Percentiles rank a stretch among this genome's conserved stretches.
Conservation (phyloP, 2,888 invertebrate genomes). For the Acrobeloides nanus region DNA sequence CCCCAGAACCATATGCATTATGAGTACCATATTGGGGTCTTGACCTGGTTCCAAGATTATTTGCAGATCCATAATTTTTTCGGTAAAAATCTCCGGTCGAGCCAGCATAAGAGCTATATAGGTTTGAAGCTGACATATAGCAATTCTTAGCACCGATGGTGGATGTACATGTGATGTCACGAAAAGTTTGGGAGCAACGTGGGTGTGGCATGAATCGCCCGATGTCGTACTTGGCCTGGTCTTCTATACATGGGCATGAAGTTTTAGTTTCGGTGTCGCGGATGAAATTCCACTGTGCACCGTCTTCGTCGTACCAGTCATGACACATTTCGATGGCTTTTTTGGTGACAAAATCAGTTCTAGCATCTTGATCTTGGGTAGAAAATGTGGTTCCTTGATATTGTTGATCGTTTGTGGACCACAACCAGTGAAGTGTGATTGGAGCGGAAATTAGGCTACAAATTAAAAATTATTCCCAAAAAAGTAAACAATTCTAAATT, state of each 20-base stretch:
- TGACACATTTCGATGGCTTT: conserved; percentile 51
- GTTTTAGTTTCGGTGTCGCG: conserved; percentile 52
- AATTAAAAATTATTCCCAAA: too few species aligned
- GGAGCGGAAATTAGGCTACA: conserved; percentile 48
- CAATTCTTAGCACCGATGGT: conserved; percentile 86
- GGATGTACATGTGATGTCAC: conserved; percentile 65
- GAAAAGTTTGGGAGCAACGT: conserved; percentile 39
- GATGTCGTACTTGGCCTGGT: conserved; percentile 82
- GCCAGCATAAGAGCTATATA: conserved; percentile 45
- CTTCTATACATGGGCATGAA: conserved; percentile 71
- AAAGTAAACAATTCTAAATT: too few species aligned
- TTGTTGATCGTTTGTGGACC: conserved; percentile 39
- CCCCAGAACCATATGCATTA: too few species aligned
- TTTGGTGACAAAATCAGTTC: conserved; percentile 34
- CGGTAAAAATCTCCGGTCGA: too few species aligned
- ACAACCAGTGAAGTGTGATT: conserved; percentile 53
- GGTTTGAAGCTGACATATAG: conserved; percentile 52
- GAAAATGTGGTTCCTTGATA: conserved; percentile 35
- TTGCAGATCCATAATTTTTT: too few species aligned
- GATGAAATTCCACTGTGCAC: conserved; percentile 50
- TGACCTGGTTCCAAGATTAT: too few species aligned
- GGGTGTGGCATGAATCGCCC: conserved; percentile 74
- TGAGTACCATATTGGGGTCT: too few species aligned
- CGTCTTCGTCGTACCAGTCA: conserved; percentile 53
- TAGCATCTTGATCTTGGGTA: conserved; percentile 23